Evolutionary conservation across 2,797 vertebrate genomes (phyloP).

Genomic region (Anomalospiza imberbis): DNA sequence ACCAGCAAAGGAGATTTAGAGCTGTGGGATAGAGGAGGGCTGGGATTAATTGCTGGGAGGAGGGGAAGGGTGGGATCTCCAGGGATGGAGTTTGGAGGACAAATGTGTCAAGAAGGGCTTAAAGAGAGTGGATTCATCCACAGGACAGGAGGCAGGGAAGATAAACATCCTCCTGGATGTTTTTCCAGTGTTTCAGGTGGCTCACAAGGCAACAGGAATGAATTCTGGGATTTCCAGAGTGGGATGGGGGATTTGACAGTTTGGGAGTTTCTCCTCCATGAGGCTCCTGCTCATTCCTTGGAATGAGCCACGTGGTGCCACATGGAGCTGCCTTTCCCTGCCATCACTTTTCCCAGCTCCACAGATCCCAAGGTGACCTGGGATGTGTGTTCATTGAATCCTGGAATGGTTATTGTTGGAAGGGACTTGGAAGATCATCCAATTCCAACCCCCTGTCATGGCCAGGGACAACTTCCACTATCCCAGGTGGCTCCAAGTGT

Average conservation of each 20-base stretch:
- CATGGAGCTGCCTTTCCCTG: background rate
- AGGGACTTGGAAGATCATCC: background rate
- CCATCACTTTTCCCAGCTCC: background rate
- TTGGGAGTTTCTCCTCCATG: rapidly evolving
- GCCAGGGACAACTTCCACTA: background rate
- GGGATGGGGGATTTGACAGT: background rate
- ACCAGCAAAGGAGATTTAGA: constrained; percentile 54
- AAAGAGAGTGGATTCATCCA: background rate
- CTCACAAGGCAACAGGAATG: rapidly evolving
- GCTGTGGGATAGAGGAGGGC: constrained; percentile 47
- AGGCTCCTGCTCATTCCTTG: background rate
- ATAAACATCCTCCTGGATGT: background rate
- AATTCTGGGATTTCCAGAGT: background rate
- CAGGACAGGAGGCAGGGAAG: background rate
- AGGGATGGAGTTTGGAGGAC: constrained; percentile 43
- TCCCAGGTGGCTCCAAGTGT: background rate
- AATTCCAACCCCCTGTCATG: rapidly evolving
- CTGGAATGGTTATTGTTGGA: background rate
- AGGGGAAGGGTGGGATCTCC: constrained; percentile 26
- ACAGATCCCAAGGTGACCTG: background rate
- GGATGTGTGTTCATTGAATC: too few relatives aligned
- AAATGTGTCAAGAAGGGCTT: constrained; percentile 54
- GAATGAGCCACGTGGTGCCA: rapidly evolving
- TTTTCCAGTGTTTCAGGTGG: background rate
- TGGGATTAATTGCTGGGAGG: constrained; percentile 39